Percentiles rank a stretch among this genome's conserved stretches.
Conservation (phyloP, 2,888 invertebrate genomes). For the Seladonia tumulorum region DNA sequence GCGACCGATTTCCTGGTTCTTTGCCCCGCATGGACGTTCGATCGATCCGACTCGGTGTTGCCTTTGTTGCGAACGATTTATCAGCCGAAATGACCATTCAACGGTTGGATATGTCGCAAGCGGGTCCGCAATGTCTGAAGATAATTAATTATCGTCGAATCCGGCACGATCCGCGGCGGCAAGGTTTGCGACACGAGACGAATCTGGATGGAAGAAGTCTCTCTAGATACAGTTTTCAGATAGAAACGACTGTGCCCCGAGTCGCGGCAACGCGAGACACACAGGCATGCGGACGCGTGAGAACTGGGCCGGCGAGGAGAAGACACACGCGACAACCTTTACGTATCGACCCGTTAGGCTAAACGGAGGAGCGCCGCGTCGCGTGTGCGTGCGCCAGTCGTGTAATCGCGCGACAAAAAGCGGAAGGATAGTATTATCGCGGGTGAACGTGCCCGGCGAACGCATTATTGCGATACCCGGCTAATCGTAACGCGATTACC, state of each 20-base stretch:
- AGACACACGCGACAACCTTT: constrained; percentile 70
- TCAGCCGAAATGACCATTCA: neutral
- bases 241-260: constrained; percentile 43
- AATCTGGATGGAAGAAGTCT: constrained; percentile 21
- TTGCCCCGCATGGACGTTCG: neutral
- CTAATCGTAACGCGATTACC: constrained; percentile 58
- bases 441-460: constrained; percentile 30
- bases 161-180: constrained; percentile 5
- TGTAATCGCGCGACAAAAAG: constrained; percentile 34
- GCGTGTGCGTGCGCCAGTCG: neutral
- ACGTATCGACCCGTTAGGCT: constrained; percentile 67
- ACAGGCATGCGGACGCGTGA: constrained; percentile 61
- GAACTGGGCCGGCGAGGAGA: constrained; percentile 68
- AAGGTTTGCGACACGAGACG: neutral
- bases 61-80: neutral
- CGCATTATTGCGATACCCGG: constrained; percentile 43
- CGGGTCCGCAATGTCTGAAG: neutral
- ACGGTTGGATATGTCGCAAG: neutral
- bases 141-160: neutral
- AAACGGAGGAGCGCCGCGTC: constrained; percentile 49
- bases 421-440: constrained; percentile 35
- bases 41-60: constrained; percentile 2
- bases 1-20: neutral
- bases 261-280: neutral
- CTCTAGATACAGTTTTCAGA: constrained; percentile 66